Percentiles rank a stretch among this genome's conserved stretches.
Evolutionary conservation across 2,113 vertebrate species (phyloP).

Genomic region (Vicugna pacos): DNA sequence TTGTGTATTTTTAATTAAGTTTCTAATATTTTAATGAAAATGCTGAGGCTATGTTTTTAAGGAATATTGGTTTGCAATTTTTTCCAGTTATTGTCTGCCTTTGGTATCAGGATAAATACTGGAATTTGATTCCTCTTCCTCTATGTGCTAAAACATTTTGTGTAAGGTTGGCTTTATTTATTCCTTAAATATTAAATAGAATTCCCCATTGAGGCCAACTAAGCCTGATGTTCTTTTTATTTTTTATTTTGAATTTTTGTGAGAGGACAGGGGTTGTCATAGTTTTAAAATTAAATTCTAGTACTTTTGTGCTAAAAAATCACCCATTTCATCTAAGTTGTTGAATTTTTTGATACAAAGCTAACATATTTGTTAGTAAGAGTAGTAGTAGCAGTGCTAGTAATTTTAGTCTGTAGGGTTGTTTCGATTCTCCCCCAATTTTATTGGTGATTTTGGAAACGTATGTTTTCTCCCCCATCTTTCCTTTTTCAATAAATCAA

Average conservation of each 20-base stretch:
- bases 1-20: background rate
- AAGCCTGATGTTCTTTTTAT: background rate
- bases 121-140: background rate
- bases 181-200: background rate
- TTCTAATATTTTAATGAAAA: background rate
- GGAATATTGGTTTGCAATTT: background rate
- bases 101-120: background rate
- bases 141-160: background rate
- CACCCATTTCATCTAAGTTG: background rate
- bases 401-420: background rate
- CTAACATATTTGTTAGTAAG: background rate
- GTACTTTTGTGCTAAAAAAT: background rate
- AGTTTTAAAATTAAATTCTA: background rate
- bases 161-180: background rate
- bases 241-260: background rate
- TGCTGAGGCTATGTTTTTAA: background rate
- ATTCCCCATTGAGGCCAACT: background rate
- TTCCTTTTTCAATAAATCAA: background rate
- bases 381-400: no score
- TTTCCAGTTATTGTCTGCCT: background rate
- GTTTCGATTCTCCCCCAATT: background rate
- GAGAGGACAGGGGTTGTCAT: background rate
- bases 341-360: background rate
- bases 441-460: background rate
- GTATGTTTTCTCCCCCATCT: background rate